Conservation (phyloP, 2,797 vertebrate genomes). For the Halcyon smyrnensis region DNA sequence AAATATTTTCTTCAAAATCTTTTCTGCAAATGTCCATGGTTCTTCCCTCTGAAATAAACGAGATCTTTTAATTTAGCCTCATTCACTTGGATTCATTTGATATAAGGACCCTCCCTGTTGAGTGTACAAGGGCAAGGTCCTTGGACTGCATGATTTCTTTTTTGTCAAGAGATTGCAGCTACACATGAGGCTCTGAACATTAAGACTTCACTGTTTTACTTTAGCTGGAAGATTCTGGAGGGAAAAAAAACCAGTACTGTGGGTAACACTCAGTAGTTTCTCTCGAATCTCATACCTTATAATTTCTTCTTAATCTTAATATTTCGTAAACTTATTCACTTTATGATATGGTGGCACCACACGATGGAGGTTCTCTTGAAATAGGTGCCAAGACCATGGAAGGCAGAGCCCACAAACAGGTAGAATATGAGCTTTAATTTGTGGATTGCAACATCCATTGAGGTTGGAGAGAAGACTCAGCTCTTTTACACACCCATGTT, state of each 20-base stretch:
- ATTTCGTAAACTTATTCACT: not conserved
- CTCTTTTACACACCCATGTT: not conserved
- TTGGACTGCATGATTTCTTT: not conserved
- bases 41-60: not conserved
- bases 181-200: not conserved
- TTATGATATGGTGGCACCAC: not conserved
- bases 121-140: not conserved
- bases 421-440: constrained; percentile 3
- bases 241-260: not conserved
- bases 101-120: not conserved
- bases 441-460: not conserved
- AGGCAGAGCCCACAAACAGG: not conserved
- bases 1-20: not conserved
- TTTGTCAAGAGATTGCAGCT: not conserved
- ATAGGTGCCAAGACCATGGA: not conserved
- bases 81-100: not conserved
- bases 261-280: not conserved
- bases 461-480: not conserved
- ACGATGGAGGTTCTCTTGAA: not conserved
- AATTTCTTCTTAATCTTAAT: not conserved
- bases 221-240: not conserved
- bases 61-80: not conserved
- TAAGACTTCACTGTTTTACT: not conserved
- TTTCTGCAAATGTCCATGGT: not conserved
- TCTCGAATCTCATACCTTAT: not conserved